Conservation (phyloP, 2,797 vertebrate genomes). For the Anolis apletophallus region DNA sequence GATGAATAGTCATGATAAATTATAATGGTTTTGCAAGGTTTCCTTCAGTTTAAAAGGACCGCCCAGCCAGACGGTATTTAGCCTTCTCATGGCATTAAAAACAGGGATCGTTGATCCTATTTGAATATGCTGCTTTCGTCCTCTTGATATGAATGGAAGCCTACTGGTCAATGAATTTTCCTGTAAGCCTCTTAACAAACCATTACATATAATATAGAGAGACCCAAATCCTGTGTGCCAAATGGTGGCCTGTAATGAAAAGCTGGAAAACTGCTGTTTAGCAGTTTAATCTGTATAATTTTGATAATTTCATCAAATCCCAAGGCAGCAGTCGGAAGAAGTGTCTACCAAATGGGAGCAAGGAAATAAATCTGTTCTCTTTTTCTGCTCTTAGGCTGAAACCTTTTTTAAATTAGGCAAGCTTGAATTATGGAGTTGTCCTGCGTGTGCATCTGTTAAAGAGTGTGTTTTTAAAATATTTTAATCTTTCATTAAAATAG, state of each 20-base stretch:
- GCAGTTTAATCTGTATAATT: constrained; percentile 66
- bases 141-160: not conserved
- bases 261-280: constrained; percentile 69
- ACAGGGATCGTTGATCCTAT: not conserved
- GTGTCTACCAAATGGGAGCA: constrained; percentile 1
- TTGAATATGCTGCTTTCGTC: not conserved
- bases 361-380: constrained; percentile 1
- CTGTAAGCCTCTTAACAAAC: constrained; percentile 68
- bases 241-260: constrained; percentile 70
- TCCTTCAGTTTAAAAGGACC: constrained; percentile 35
- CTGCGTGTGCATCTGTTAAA: no score
- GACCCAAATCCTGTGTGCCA: constrained; percentile 66
- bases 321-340: not conserved
- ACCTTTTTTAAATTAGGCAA: no score
- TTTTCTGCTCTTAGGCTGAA: no score
- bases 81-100: constrained; percentile 41
- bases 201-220: constrained; percentile 71
- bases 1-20: not conserved
- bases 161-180: not conserved
- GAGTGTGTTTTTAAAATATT: no score
- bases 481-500: no score
- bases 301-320: constrained; percentile 65
- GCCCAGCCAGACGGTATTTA: constrained; percentile 65
- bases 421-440: no score
- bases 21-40: constrained; percentile 23